A percentile compares a stretch with the other conserved stretches of the same genome.
phyloP scores from a whole-genome alignment of 2,888 invertebrate species.

The Drosophila peninsularis region DNA sequence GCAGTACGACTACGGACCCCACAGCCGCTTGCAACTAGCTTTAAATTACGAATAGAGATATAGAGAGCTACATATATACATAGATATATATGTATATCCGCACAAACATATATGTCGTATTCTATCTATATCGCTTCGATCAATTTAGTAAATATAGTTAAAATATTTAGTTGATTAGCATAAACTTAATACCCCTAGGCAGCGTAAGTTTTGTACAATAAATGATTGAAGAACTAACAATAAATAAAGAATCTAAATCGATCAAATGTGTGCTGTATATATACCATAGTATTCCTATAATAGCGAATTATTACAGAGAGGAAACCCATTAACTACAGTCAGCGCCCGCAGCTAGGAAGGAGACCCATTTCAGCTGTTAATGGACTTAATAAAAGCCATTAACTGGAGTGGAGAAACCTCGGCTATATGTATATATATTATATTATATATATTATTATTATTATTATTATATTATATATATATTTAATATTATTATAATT shows the following conservation, averaged over 20 bases:
- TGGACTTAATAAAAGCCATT: neutral
- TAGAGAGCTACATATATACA: conserved; percentile 12
- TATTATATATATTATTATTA: neutral
- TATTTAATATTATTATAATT: too few relatives aligned
- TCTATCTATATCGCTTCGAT: conserved; percentile 34
- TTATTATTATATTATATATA: neutral
- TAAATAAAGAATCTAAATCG: conserved; percentile 51
- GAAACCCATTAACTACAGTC: neutral
- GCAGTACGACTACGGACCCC: neutral
- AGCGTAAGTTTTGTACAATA: conserved; percentile 73
- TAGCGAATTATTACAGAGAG: neutral
- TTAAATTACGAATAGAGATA: conserved; percentile 70
- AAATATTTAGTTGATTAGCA: conserved; percentile 42
- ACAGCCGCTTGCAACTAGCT: conserved; percentile 71
- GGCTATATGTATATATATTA: neutral
- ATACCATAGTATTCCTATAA: neutral
- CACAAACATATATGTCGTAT: conserved; percentile 35
- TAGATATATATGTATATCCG: conserved; percentile 23
- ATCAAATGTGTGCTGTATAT: neutral
- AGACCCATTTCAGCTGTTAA: neutral
- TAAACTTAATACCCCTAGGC: conserved; percentile 50
- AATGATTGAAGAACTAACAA: conserved; percentile 67
- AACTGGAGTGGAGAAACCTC: neutral
- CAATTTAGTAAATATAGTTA: conserved; percentile 44
- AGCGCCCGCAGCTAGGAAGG: neutral